A percentile compares a stretch with the other conserved stretches of the same genome.
These are phyloP conservation scores for Tyrophagus putrescentiae DNA, from an alignment of 1,140 invertebrate species.

Conservation along the genomic window DNA sequence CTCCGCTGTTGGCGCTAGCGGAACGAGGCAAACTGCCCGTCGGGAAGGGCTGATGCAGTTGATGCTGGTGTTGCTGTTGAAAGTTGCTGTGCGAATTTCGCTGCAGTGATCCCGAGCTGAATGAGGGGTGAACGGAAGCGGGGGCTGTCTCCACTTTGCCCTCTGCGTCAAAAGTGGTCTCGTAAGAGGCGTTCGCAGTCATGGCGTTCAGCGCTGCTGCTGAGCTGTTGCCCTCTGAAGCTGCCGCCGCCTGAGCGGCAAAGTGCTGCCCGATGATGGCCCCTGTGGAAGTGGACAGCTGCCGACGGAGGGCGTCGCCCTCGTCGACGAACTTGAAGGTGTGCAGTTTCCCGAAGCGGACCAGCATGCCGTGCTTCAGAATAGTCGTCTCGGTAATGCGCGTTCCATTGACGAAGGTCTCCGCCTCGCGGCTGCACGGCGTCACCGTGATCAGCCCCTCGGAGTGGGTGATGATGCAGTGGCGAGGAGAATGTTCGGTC, in stretches of 20 bases:
- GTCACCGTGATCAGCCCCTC: constrained; percentile 82
- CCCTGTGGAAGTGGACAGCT: neutral
- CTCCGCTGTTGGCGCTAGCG: constrained; percentile 7
- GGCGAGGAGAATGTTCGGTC: constrained; percentile 72
- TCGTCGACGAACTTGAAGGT: constrained; percentile 87
- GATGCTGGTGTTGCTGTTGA: neutral
- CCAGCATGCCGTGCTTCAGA: constrained; percentile 46
- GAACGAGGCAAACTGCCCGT: neutral
- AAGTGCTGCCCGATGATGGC: neutral
- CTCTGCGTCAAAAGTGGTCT: constrained; percentile 64
- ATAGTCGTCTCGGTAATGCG: constrained; percentile 81
- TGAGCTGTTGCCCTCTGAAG: neutral
- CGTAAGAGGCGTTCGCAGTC: constrained; percentile 29
- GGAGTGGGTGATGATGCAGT: constrained; percentile 79
- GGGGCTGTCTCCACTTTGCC: constrained; percentile 58
- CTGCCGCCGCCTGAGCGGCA: neutral
- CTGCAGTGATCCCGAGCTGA: neutral
- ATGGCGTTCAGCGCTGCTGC: too few species aligned
- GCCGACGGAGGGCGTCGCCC: constrained; percentile 60
- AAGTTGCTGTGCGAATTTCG: neutral
- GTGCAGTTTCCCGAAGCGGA: constrained; percentile 55
- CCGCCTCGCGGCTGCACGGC: constrained; percentile 75
- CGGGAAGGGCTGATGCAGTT: neutral
- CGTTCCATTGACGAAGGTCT: constrained; percentile 83
- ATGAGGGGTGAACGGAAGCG: constrained; percentile 25